These are phyloP conservation scores for Stratiolaelaps scimitus DNA, from an alignment of 1,140 invertebrate genomes.

Conservation along the genomic window DNA sequence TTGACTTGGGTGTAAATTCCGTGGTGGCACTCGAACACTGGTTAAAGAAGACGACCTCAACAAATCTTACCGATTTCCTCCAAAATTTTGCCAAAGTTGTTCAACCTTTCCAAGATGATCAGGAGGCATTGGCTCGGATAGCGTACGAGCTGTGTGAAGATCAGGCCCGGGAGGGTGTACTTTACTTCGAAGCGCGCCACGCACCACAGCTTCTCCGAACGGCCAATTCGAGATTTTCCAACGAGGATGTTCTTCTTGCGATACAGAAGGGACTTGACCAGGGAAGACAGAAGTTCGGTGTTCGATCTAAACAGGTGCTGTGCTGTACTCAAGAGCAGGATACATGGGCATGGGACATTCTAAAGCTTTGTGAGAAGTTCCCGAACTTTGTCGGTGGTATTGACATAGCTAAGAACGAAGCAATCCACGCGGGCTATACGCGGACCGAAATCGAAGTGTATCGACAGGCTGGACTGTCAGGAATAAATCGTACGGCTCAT, in stretches of 20 bases:
- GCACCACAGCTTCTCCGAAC: constrained; percentile 45
- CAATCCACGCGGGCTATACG: constrained; percentile 32
- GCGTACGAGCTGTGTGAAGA: constrained; percentile 53
- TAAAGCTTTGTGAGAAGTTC: constrained; percentile 45
- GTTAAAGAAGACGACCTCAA: constrained; percentile 37
- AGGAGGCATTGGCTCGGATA: constrained; percentile 47
- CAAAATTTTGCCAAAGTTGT: constrained; percentile 43
- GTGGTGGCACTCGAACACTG: constrained; percentile 39
- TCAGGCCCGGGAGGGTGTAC: constrained; percentile 43
- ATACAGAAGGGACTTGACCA: constrained; percentile 43
- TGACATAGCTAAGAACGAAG: constrained; percentile 49
- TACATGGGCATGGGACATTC: constrained; percentile 45
- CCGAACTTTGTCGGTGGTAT: constrained; percentile 49
- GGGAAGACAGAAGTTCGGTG: constrained; percentile 45
- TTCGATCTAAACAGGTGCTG: constrained; percentile 46
- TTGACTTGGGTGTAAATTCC: constrained; percentile 38
- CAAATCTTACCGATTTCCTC: constrained; percentile 40
- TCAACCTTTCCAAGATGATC: constrained; percentile 44
- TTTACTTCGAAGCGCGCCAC: constrained; percentile 50
- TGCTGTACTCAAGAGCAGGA: constrained; percentile 43
- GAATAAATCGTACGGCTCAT: constrained; percentile 49
- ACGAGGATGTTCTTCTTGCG: constrained; percentile 43
- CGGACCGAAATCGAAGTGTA: constrained; percentile 21
- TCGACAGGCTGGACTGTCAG: constrained; percentile 41
- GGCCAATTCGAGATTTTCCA: constrained; percentile 33